Base-by-base conservation (phyloP, 2,888 invertebrate species). In the Cyclophora punctaria region DNA sequence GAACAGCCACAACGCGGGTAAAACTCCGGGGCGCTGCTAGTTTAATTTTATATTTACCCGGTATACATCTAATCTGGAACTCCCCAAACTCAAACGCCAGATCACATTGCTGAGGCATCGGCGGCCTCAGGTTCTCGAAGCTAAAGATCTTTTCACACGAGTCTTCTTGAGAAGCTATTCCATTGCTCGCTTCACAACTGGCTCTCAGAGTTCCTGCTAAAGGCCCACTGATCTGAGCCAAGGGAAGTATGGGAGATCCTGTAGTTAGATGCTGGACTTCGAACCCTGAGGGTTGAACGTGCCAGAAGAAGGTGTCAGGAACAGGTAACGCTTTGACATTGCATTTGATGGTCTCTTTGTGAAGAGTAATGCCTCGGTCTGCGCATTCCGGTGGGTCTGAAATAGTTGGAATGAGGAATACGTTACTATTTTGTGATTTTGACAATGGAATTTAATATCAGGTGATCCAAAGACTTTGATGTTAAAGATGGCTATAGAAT, bases 301-400 rank as follows among this genome's bases (percentile, higher is more conserved):
- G 83, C 88, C 88, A 88, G 71, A 83, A 80, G 63, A 63, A 88
- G 0, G 83, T 84, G 59, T 85, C 86, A 0, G 88, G 83, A 2
- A 60, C 43, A 5, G 88, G 88, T 33, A 82, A 60, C 0, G 83
- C 79, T 34, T 70, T 73, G 3, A 85, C 79, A 57, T 80, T 75
- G 62, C 88, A 88, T 55, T 72, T 73, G 41, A 87, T 64, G 0
- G 77, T 75, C 58, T 87, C 86, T 54, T 80, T 80, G n/a, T 71
- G 60, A 34, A 86, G 61, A n/a, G 71, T 73, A 35, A 88, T 71
- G 34, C 86, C 83, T 6, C 69, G 63, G 3, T 75, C 75, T 7
- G 68, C 63, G 60, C 88, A 88, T 71, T 86, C 84, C 5, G 88
- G 88, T 47, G 88, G 82, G 59, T 80, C 87, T 87, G 71, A 3